Base-by-base conservation (phyloP, 2,888 invertebrate species). In the Volucella inanis region DNA sequence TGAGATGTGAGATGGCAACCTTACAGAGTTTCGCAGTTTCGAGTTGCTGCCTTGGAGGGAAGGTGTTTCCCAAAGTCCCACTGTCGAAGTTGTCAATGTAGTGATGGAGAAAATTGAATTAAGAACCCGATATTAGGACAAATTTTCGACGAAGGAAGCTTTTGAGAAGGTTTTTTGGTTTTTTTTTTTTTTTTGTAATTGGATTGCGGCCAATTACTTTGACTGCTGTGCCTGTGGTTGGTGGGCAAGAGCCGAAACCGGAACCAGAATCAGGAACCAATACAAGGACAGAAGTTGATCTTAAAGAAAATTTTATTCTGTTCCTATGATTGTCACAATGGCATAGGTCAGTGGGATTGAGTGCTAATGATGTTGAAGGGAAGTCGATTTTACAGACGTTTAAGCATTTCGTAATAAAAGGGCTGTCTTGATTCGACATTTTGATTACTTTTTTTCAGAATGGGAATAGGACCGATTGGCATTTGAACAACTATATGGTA, bases 31-130 rank as follows among this genome's bases (percentile, higher is more conserved):
- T 54, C 52, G n/a, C 9, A n/a, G 18, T 1, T 9, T 8, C 22
- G 31, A 65, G 47, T 47, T 41, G 22, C 9, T n/a, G 10, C 59
- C 59, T 41, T 41, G 18, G 4, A 41, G 12, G 22, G 52, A 47
- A 76, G 78, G 64, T 59, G 55, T 62, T 18, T 43, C 45, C 22
- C 47, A 65, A 67, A 68, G 59, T 49, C 65, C 61, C 41, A 68
- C 74, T 74, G 74, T 62, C 78, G 55, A 61, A 80, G 49, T 65
- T 75, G 62, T 70, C 74, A 62, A 68, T 59, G 50, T 55, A 65
- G 43, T 81, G 81, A 75, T 70, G 81, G 64, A n/a, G 64, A 81
- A 75, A 81, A 81, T 81, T 81, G 81, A 81, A 81, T 81, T 74
- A 75, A 64, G 70, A 75, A 68, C 70, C 49, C 50, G 64, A 57